phyloP scores from a whole-genome alignment of 2,888 invertebrate species.

The Drosophila setosimentum region DNA sequence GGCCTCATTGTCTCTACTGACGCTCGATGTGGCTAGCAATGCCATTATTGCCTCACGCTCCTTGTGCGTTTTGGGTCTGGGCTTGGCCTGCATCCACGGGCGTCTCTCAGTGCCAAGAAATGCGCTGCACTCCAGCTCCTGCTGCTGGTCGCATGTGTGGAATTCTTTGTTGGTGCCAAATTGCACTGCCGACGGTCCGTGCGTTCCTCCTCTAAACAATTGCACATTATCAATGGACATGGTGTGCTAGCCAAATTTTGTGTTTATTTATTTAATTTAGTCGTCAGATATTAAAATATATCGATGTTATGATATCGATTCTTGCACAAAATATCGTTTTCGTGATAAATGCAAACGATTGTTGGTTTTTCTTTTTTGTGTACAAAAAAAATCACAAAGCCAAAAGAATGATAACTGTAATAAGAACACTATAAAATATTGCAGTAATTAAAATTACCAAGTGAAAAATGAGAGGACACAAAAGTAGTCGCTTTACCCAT shows the following conservation, averaged over 20 bases:
- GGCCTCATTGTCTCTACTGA: conserved; percentile 43
- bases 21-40: conserved; percentile 42
- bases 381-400: neutral
- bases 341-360: neutral
- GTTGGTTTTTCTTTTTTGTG: neutral
- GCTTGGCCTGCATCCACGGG: conserved; percentile 50
- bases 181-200: conserved; percentile 52
- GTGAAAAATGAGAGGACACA: neutral
- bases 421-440: neutral
- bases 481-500: neutral
- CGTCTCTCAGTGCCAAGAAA: conserved; percentile 65
- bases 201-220: conserved; percentile 8
- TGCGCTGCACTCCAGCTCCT: conserved; percentile 61
- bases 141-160: conserved; percentile 56
- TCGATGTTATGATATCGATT: conserved; percentile 36
- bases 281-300: conserved; percentile 14
- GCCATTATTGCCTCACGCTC: conserved; percentile 69
- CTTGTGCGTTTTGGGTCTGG: conserved; percentile 15
- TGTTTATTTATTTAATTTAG: conserved; percentile 2
- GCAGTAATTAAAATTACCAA: neutral
- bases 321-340: neutral
- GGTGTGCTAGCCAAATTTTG: neutral
- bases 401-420: neutral
- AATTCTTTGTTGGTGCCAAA: conserved; percentile 73
- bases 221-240: conserved; percentile 55